phyloP scores from a whole-genome alignment of 2,888 invertebrate genomes.

The Drosophila paranaensis region DNA sequence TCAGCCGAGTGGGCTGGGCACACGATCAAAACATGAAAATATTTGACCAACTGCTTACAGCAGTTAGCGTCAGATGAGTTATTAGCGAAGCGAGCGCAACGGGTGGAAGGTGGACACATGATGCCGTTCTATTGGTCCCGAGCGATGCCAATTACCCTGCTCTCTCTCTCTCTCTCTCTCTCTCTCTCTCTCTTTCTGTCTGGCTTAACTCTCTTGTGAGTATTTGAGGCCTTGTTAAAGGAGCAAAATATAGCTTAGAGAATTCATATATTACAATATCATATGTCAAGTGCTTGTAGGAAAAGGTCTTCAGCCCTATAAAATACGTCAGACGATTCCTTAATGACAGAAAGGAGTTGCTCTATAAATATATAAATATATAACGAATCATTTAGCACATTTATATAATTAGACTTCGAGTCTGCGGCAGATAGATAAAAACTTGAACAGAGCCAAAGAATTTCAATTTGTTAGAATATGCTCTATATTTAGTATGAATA shows the following conservation, averaged over 20 bases:
- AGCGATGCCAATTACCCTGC: conserved; percentile 21
- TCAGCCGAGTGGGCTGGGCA: conserved; percentile 71
- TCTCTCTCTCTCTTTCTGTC: too few species aligned
- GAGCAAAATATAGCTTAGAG: conserved; percentile 43
- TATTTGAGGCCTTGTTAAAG: conserved; percentile 35
- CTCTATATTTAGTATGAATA: too few species aligned
- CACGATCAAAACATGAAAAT: conserved; percentile 83
- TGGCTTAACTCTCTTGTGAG: conserved; percentile 26
- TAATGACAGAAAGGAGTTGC: too few species aligned
- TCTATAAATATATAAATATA: too few species aligned
- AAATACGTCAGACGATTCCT: not conserved
- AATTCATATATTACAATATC: not conserved
- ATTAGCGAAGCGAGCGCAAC: conserved; percentile 45
- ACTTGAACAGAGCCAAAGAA: too few species aligned
- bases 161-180: not conserved
- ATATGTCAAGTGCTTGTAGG: not conserved
- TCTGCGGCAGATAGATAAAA: too few species aligned
- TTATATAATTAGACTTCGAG: too few species aligned
- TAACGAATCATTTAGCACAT: too few species aligned
- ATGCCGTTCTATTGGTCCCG: conserved; percentile 43
- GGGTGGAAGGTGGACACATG: not conserved
- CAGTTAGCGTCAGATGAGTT: conserved; percentile 63
- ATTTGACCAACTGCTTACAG: conserved; percentile 79
- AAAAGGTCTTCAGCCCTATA: not conserved
- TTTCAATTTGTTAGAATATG: too few species aligned